These are phyloP conservation scores for Calliphora vicina DNA, from an alignment of 1,140 invertebrate genomes.

Conservation along the genomic window DNA sequence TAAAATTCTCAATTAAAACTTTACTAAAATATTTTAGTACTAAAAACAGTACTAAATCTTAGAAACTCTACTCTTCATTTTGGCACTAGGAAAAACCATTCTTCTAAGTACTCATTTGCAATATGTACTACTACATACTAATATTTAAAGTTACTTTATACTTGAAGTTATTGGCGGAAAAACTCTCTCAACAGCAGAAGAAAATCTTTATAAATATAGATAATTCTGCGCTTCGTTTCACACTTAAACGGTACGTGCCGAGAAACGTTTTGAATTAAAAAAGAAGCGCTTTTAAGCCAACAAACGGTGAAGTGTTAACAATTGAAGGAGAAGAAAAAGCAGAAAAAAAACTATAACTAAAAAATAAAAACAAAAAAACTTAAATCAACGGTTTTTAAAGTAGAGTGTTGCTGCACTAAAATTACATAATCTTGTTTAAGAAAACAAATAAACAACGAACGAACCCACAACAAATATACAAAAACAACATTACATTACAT, in stretches of 20 bases:
- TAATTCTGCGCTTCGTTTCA: constrained; percentile 38
- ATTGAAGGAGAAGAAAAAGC: background rate
- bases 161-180: background rate
- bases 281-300: background rate
- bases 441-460: background rate
- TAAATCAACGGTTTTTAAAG: background rate
- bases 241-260: constrained; percentile 34
- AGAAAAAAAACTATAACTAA: too few species aligned
- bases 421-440: constrained; percentile 29
- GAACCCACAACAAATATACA: background rate
- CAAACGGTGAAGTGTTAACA: background rate
- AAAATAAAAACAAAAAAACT: background rate
- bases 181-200: background rate
- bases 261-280: constrained; percentile 5
- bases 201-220: constrained; percentile 37
- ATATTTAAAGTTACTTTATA: too few species aligned
- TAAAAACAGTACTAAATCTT: too few species aligned
- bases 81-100: too few species aligned
- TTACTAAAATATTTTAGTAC: too few species aligned
- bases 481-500: too few species aligned
- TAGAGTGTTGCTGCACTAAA: constrained; percentile 14
- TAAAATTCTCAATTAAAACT: too few species aligned
- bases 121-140: too few species aligned
- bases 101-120: too few species aligned
- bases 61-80: too few species aligned